phyloP scores from a whole-genome alignment of 1,140 invertebrate genomes.

The Dinoponera quadriceps region DNA sequence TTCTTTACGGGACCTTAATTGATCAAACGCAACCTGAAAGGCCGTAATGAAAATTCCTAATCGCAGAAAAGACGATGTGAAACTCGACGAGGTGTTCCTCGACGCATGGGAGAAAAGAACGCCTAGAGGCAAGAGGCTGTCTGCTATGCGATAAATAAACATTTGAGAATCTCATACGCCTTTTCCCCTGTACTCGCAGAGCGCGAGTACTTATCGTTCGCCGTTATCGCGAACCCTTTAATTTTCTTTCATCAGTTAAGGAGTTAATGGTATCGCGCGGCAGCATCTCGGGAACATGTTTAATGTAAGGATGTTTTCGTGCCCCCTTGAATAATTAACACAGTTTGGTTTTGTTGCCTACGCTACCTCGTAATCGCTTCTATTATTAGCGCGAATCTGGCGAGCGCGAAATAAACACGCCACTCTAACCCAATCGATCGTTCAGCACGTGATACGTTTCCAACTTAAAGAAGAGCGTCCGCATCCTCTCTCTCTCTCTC shows the following conservation, averaged over 20 bases:
- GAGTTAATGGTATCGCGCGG: constrained; percentile 39
- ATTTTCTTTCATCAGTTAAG: constrained; percentile 57
- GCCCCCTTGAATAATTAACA: constrained; percentile 57
- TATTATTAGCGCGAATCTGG: constrained; percentile 53
- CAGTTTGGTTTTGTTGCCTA: constrained; percentile 56
- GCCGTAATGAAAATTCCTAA: neutral
- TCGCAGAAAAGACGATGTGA: neutral
- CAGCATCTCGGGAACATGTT: constrained; percentile 49
- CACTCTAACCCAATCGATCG: constrained; percentile 31
- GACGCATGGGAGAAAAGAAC: neutral
- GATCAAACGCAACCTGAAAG: neutral
- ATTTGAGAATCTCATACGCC: constrained; percentile 38
- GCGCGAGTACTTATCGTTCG: constrained; percentile 13
- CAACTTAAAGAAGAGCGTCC: constrained; percentile 7
- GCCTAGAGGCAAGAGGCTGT: neutral
- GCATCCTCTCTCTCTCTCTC: neutral
- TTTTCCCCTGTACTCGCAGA: neutral
- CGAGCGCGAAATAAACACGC: constrained; percentile 47
- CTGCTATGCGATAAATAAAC: constrained; percentile 26
- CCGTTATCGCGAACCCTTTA: constrained; percentile 42
- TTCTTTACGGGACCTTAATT: constrained; percentile 2
- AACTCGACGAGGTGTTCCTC: too few relatives aligned
- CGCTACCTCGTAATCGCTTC: constrained; percentile 46
- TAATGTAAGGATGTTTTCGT: constrained; percentile 58
- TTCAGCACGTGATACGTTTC: neutral